Evolutionary conservation across 2,888 invertebrate species (phyloP), one percentile per base, ranked within the genome.

Genomic region (Chloromyia formosa): DNA sequence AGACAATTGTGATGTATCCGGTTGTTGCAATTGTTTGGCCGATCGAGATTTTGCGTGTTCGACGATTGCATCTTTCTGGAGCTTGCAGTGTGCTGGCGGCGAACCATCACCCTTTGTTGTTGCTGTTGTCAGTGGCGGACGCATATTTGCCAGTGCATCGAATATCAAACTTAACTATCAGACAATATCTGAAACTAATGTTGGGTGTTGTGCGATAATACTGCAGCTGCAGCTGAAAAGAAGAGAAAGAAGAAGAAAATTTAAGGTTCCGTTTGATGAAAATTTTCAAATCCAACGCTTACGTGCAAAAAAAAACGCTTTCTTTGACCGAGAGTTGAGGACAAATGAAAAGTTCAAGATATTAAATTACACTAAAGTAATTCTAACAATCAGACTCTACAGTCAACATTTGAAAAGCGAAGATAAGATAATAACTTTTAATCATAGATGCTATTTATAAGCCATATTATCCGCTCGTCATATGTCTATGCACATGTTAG

Each of bases 21-120:
- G 61, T 16, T 35, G 27, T 35, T 35, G 3, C 7, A 35, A 35
- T 4, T 16, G 40, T 10, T 61, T 40, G 9, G n/a, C 12, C 5
- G 18, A 20, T 16, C 12, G 35, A 53, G 23, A 20, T 53, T 71
- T 75, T 35, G 73, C 58, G 49, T 75, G 73, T 56, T 75, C 77
- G 45, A 23, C 53, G 18, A 77, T 68, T 16, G 74, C 66, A 60
- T 77, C 75, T 40, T 77, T 77, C 40, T 73, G 45, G 45, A 45
- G 60, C 20, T 75, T 75, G 3, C 71, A 62, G 53, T 75, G 73
- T 40, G 62, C 53, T 74, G 74, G 61, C 22, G 61, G 66, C 18
- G 71, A 64, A 45, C 76, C 75, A 75, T 77, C 77, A 75, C 74
- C 75, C 72, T 77, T 75, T 45, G 75, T 42, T n/a, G n/a, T 4